phyloP scores from a whole-genome alignment of 2,888 invertebrate genomes.

The Sceliomorpha sp. region DNA sequence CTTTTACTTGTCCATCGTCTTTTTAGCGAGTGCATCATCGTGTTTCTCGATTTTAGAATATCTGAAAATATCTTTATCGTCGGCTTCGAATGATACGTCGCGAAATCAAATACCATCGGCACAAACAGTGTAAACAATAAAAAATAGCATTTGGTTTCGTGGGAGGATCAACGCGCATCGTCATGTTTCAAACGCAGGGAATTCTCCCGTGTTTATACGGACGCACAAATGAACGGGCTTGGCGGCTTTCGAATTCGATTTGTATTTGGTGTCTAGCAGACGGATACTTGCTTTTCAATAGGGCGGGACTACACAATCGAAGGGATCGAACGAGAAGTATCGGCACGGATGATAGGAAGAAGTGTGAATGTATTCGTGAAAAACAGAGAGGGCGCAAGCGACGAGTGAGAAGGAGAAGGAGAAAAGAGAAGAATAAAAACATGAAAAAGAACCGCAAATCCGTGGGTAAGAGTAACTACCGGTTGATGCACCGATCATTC shows the following conservation, averaged over 20 bases:
- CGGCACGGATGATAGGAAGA: constrained; percentile 12
- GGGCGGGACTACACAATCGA: constrained; percentile 54
- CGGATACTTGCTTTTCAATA: constrained; percentile 38
- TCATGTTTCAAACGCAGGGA: constrained; percentile 38
- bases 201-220: constrained; percentile 43
- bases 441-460: constrained; percentile 78
- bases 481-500: constrained; percentile 79
- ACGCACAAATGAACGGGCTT: constrained; percentile 24
- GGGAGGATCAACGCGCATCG: constrained; percentile 42
- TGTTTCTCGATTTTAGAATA: too few relatives aligned
- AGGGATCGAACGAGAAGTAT: constrained; percentile 45
- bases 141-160: constrained; percentile 46
- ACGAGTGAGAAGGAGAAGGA: constrained; percentile 20
- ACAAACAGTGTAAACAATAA: constrained; percentile 38
- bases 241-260: constrained; percentile 43
- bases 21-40: too few relatives aligned
- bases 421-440: constrained; percentile 39
- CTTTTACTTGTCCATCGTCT: too few relatives aligned
- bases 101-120: too few relatives aligned
- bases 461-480: constrained; percentile 77
- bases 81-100: too few relatives aligned
- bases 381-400: too few relatives aligned
- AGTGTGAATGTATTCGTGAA: too few relatives aligned
- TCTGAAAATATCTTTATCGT: too few relatives aligned
- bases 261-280: constrained; percentile 31